Evolutionary conservation across 1,140 invertebrate genomes (phyloP).

Genomic region (Mesaphorura yosii): DNA sequence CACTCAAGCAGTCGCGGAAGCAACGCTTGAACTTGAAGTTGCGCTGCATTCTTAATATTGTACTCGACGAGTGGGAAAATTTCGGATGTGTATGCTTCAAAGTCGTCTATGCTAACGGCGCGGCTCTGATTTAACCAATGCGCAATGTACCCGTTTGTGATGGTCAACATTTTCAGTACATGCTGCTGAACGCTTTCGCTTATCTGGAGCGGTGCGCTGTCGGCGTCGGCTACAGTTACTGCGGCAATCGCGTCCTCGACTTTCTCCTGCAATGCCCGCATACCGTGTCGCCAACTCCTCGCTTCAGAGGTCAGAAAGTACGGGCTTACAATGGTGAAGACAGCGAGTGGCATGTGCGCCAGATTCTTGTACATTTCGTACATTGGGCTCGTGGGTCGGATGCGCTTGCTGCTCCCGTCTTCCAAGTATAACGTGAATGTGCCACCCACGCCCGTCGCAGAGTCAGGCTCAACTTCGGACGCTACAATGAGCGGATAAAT

Average conservation of each 20-base stretch:
- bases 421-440: conserved; percentile 11
- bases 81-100: neutral
- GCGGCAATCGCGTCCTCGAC: neutral
- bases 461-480: conserved; percentile 4
- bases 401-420: conserved; percentile 6
- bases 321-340: conserved; percentile 13
- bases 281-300: neutral
- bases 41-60: conserved; percentile 10
- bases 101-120: neutral
- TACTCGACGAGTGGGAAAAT: conserved; percentile 6
- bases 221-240: no score
- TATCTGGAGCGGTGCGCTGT: neutral
- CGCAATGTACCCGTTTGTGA: neutral
- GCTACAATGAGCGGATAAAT: conserved; percentile 19
- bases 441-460: conserved; percentile 5
- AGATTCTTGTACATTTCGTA: conserved; percentile 17
- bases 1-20: conserved; percentile 7
- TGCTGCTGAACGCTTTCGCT: neutral
- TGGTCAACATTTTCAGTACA: neutral
- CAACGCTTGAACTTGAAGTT: neutral
- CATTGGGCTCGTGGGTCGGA: conserved; percentile 1
- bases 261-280: neutral
- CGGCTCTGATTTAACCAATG: neutral
- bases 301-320: conserved; percentile 6
- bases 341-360: conserved; percentile 4